phyloP scores from a whole-genome alignment of 2,888 invertebrate species.

The Spodoptera littoralis region DNA sequence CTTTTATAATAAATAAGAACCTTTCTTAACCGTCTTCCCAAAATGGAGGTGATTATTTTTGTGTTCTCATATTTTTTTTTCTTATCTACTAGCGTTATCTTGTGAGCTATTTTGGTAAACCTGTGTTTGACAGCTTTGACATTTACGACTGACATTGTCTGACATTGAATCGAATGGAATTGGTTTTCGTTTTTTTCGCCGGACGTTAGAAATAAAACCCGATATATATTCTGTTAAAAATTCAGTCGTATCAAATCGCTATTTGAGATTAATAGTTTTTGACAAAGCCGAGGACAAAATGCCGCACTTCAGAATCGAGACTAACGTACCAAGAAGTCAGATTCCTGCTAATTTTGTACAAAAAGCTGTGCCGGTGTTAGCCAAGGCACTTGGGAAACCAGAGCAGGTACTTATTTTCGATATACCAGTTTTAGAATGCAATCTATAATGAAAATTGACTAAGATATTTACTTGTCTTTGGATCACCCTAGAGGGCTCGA shows the following conservation, averaged over 20 bases:
- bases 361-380: conserved; percentile 87
- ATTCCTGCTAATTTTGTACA: conserved; percentile 89
- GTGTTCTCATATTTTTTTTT: too few relatives aligned
- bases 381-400: conserved; percentile 90
- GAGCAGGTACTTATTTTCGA: conserved; percentile 79
- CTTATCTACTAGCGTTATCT: too few relatives aligned
- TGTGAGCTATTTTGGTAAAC: too few relatives aligned
- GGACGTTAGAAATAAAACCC: too few relatives aligned
- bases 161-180: conserved; percentile 28
- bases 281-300: conserved; percentile 66
- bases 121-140: neutral
- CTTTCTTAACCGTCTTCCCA: too few relatives aligned
- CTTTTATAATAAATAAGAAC: too few relatives aligned
- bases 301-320: conserved; percentile 91
- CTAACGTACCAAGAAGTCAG: conserved; percentile 88
- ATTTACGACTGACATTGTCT: conserved; percentile 29
- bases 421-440: neutral
- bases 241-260: neutral
- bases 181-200: too few relatives aligned
- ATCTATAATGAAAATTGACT: neutral
- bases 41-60: too few relatives aligned
- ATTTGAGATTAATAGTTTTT: neutral
- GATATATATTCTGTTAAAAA: too few relatives aligned
- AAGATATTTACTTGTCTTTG: too few relatives aligned
- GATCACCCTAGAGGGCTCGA: neutral